Evolutionary conservation across 1,140 invertebrate species (phyloP).

Genomic region (Drosophila athabasca): DNA sequence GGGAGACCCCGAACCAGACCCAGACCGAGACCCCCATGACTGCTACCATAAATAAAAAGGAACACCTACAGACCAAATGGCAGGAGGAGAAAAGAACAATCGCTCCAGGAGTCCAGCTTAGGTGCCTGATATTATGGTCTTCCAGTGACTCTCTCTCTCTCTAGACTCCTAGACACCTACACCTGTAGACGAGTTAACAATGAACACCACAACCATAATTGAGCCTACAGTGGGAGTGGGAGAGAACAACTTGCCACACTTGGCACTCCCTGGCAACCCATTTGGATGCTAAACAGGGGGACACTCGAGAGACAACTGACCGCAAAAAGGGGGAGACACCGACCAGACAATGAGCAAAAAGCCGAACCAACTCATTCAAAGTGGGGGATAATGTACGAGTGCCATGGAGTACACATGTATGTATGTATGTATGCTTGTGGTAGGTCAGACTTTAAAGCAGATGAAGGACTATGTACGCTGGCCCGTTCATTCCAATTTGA

Average conservation of each 20-base stretch:
- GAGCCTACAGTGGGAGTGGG: constrained; percentile 23
- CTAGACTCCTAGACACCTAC: constrained; percentile 4
- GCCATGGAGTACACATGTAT: too few relatives aligned
- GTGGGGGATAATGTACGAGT: background rate
- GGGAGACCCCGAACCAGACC: background rate
- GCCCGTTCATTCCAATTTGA: too few relatives aligned
- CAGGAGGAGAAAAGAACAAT: constrained; percentile 11
- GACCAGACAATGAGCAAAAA: background rate
- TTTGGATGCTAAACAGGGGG: constrained; percentile 9
- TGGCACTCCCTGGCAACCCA: background rate
- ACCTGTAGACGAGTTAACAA: constrained; percentile 42
- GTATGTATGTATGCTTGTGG: too few relatives aligned
- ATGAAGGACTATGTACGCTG: too few relatives aligned
- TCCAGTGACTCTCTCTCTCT: too few relatives aligned
- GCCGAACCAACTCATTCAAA: too few relatives aligned
- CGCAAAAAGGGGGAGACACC: constrained; percentile 23
- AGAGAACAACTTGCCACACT: constrained; percentile 14
- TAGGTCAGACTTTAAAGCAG: too few relatives aligned
- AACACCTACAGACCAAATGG: constrained; percentile 9
- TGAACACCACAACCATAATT: constrained; percentile 48
- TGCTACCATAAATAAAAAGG: constrained; percentile 57
- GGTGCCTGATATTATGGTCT: constrained; percentile 17
- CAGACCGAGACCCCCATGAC: too few relatives aligned
- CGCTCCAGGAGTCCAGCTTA: constrained; percentile 18
- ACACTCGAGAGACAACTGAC: constrained; percentile 19